A percentile compares a stretch with the other conserved stretches of the same genome.
Conservation (phyloP, 2,888 invertebrate genomes). For the Napeogenes inachia region DNA sequence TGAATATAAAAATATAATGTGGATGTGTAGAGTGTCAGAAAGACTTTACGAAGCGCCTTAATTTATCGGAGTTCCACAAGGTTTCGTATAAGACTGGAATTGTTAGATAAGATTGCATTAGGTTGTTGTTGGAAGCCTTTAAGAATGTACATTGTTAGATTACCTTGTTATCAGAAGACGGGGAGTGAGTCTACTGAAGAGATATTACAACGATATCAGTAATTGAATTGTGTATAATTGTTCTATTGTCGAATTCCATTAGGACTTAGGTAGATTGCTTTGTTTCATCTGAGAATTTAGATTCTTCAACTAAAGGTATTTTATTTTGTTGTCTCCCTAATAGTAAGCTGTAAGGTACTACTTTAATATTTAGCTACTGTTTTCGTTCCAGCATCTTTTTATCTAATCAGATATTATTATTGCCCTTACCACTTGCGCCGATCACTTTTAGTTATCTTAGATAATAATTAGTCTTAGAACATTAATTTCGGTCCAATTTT, state of each 20-base stretch:
- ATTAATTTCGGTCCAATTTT: constrained; percentile 23
- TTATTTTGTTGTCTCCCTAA: constrained; percentile 29
- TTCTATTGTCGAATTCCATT: constrained; percentile 37
- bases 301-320: constrained; percentile 40
- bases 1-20: constrained; percentile 38
- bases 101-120: constrained; percentile 50
- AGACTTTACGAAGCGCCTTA: constrained; percentile 28
- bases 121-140: constrained; percentile 25
- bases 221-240: constrained; percentile 51
- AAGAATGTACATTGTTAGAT: constrained; percentile 22
- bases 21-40: constrained; percentile 23
- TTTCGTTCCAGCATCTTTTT: neutral
- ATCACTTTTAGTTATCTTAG: neutral
- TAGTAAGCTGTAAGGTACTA: constrained; percentile 27
- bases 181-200: constrained; percentile 4
- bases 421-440: neutral
- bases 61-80: constrained; percentile 43
- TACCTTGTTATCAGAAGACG: constrained; percentile 13
- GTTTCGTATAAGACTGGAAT: constrained; percentile 69
- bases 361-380: constrained; percentile 7
- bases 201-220: constrained; percentile 15
- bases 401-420: neutral
- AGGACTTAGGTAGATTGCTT: constrained; percentile 41
- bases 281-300: constrained; percentile 42
- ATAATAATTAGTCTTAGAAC: constrained; percentile 12